Base-by-base conservation (phyloP, 2,113 vertebrate species). In the Peromyscus maniculatus region DNA sequence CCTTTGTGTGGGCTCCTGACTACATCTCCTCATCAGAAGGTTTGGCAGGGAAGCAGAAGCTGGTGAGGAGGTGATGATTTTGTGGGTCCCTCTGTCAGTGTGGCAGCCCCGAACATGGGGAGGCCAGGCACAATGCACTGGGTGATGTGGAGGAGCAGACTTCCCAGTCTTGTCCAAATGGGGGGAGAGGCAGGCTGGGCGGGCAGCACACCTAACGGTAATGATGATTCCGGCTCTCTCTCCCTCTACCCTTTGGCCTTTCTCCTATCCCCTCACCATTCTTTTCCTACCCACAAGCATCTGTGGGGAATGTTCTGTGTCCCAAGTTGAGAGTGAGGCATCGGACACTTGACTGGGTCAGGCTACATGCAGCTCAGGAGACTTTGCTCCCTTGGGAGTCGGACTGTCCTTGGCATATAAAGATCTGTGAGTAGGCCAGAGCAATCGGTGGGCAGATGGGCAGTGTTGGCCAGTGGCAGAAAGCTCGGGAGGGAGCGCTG, bases 1-100 rank as follows among this genome's bases (percentile, higher is more conserved):
- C 97, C 94, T 97, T 96, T 97, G 59, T 87, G 88, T 83, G 89
- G 91, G 97, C 97, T 98, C 91, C 96, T 96, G 94, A 97, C 96
- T 97, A 96, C 90, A 89, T 79, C 92, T 97, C 91, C 24, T 95
- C 97, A 89, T 98, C 91, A 94, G 95, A 97, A 62, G 91, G 62
- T 96, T 95, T 97, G 95, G 92, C 93, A 96, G 31, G 96, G 96
- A 91, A 86, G 96, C 59, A 80, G 57, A 84, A 62, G 83, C 96
- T 95, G 91, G 26, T 94, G 74, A 66, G 87, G 55, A 91, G 71
- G 89, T 93, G 75, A 91, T 92, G 96, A 74, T 88, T 39, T 0
- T 2, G 13, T 24, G 39, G 75, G 19, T n/a, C 5, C 22, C 57
- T 87, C 78, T 17, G 0, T 0, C 59, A 26, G 43, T 0, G 1